Evolutionary conservation across 2,888 invertebrate species (phyloP).

Genomic region (Diploptera punctata): DNA sequence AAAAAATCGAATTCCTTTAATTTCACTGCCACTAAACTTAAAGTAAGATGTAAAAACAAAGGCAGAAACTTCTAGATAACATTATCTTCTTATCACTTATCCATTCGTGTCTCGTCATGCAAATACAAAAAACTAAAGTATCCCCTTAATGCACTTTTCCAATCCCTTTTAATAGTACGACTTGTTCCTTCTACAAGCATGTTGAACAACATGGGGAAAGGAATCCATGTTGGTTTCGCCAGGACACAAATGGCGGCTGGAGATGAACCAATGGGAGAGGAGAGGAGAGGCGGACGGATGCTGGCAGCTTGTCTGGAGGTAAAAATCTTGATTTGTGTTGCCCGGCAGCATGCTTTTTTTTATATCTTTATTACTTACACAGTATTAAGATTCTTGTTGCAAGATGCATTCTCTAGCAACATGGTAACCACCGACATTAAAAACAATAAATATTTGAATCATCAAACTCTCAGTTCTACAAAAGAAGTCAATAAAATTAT

Average conservation of each 20-base stretch:
- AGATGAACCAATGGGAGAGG: background rate
- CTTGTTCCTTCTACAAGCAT: background rate
- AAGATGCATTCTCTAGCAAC: background rate
- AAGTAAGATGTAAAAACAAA: background rate
- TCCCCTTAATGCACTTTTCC: background rate
- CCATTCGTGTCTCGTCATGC: too few relatives aligned
- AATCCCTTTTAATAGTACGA: background rate
- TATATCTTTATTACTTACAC: background rate
- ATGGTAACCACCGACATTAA: too few relatives aligned
- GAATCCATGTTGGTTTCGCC: background rate
- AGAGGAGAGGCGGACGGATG: background rate
- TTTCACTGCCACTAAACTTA: background rate
- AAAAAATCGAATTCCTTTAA: background rate
- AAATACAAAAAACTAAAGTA: too few relatives aligned
- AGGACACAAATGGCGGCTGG: too few relatives aligned
- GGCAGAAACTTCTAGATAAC: background rate
- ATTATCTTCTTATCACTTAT: background rate
- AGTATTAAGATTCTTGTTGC: background rate
- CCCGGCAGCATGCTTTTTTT: background rate
- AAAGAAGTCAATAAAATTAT: too few relatives aligned
- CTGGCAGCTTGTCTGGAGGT: constrained; percentile 1
- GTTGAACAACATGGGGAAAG: background rate
- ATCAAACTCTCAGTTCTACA: too few relatives aligned
- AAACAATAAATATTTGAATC: too few relatives aligned
- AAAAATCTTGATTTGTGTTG: background rate